Conservation (phyloP, 2,797 vertebrate genomes). For the Halcyon smyrnensis region DNA sequence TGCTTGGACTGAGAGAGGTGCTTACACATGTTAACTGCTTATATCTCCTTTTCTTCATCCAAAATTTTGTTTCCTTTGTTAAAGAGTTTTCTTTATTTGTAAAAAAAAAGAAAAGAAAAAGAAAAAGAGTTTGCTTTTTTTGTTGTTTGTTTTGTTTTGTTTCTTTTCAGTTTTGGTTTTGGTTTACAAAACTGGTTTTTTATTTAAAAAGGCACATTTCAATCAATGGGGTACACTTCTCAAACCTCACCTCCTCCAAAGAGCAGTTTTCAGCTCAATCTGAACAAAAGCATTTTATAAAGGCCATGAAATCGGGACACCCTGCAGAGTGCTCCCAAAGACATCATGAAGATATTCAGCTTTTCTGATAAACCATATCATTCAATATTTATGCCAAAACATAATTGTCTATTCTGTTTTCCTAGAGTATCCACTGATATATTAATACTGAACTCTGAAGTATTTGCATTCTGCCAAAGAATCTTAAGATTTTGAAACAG, state of each 20-base stretch:
- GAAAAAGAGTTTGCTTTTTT: no score
- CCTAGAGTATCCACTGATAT: neutral
- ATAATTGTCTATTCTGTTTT: neutral
- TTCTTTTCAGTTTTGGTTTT: neutral
- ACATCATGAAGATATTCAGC: neutral
- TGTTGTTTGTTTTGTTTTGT: neutral
- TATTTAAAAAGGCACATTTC: neutral
- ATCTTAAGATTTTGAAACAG: neutral
- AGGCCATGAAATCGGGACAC: neutral
- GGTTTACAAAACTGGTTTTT: neutral
- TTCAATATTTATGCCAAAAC: neutral
- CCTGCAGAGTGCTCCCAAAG: neutral
- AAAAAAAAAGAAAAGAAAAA: no score
- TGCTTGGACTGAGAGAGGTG: neutral
- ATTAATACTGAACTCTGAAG: neutral
- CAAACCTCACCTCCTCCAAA: neutral
- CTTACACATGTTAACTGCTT: neutral
- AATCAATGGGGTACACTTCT: neutral
- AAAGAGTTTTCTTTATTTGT: neutral
- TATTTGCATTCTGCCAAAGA: neutral
- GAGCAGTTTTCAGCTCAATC: neutral
- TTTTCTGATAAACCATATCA: neutral
- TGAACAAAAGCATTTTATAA: neutral
- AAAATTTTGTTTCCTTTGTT: neutral
- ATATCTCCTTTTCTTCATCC: neutral